Conservation (phyloP, 2,888 invertebrate genomes). For the Panopea generosa region DNA sequence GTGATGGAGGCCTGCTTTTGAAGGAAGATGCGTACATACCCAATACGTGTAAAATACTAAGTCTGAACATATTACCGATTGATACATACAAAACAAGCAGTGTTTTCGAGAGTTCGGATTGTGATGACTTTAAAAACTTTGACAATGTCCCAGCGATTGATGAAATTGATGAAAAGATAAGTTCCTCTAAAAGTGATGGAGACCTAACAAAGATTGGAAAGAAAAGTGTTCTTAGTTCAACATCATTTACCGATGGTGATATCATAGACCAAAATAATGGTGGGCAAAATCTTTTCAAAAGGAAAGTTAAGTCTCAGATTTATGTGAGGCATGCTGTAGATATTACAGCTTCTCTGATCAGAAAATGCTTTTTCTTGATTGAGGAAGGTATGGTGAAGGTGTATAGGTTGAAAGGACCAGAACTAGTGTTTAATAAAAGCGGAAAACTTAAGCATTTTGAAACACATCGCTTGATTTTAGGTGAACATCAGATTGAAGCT, state of each 20-base stretch:
- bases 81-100: constrained; percentile 13
- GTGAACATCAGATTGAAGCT: constrained; percentile 1
- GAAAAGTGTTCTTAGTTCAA: no score
- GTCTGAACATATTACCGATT: no score
- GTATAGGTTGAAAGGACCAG: constrained; percentile 7
- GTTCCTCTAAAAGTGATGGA: no score
- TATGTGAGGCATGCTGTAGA: neutral
- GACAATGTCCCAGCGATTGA: no score
- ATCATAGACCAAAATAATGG: no score
- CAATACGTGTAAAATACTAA: no score
- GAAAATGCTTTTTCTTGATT: constrained; percentile 21
- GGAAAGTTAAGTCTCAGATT: neutral
- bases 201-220: no score
- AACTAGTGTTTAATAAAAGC: constrained; percentile 8
- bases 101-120: constrained; percentile 1
- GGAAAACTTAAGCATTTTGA: constrained; percentile 12
- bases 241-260: no score
- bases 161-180: no score
- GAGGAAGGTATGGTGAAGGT: constrained; percentile 10
- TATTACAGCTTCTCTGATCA: neutral
- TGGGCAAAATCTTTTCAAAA: no score
- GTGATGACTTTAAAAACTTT: constrained; percentile 1
- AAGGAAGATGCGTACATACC: neutral
- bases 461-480: constrained; percentile 14
- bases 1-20: no score